These are phyloP conservation scores for Drosophila villosipedis DNA, from an alignment of 2,888 invertebrate species.

Conservation along the genomic window DNA sequence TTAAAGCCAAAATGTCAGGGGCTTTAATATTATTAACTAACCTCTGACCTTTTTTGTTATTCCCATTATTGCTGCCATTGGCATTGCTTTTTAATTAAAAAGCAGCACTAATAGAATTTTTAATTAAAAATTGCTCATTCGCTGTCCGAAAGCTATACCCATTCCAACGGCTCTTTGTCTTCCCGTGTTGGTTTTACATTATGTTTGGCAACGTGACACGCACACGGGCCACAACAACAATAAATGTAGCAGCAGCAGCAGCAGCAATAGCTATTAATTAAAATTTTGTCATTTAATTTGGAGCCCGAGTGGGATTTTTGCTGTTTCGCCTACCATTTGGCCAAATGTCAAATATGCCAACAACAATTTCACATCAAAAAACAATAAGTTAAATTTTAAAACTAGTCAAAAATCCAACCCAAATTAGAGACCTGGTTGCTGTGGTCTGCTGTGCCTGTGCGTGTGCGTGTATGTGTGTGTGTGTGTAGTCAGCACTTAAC, in stretches of 20 bases:
- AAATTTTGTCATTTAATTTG: slow-evolving; percentile 71
- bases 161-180: slow-evolving; percentile 20
- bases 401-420: slow-evolving; percentile 14
- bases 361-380: slow-evolving; percentile 67
- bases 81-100: slow-evolving; percentile 73
- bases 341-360: slow-evolving; percentile 78
- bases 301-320: slow-evolving; percentile 6
- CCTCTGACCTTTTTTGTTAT: slow-evolving; percentile 7
- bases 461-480: not conserved
- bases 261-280: slow-evolving; percentile 70
- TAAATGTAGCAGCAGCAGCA: slow-evolving; percentile 18
- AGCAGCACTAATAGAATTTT: slow-evolving; percentile 76
- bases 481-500: slow-evolving; percentile 17
- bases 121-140: slow-evolving; percentile 72
- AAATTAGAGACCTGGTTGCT: not conserved
- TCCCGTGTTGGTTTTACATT: slow-evolving; percentile 54
- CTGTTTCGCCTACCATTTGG: slow-evolving; percentile 26
- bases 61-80: slow-evolving; percentile 30
- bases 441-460: not conserved
- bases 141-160: slow-evolving; percentile 24
- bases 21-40: slow-evolving; percentile 52
- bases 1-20: slow-evolving; percentile 50
- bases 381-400: slow-evolving; percentile 59
- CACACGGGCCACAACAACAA: slow-evolving; percentile 48
- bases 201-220: slow-evolving; percentile 70